phyloP scores from a whole-genome alignment of 2,888 invertebrate species.

The Anagyrus pseudococci region DNA sequence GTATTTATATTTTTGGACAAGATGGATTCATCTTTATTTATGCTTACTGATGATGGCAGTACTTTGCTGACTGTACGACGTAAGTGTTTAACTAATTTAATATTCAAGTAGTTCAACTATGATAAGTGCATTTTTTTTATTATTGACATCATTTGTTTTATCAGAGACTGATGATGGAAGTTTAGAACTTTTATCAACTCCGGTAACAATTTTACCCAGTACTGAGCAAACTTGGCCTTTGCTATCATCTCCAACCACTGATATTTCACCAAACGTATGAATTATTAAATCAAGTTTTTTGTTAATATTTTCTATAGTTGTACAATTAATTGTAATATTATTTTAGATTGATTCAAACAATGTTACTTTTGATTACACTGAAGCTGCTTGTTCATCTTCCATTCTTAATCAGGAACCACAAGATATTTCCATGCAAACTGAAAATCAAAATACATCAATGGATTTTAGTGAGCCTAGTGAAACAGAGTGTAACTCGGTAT shows the following conservation, averaged over 20 bases:
- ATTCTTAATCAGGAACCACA: too few species aligned
- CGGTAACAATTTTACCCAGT: constrained; percentile 47
- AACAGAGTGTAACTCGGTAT: too few species aligned
- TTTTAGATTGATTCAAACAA: not conserved
- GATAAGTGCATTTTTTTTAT: not conserved
- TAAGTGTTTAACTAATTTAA: constrained; percentile 35
- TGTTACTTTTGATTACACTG: not conserved
- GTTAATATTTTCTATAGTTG: not conserved
- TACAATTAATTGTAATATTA: not conserved
- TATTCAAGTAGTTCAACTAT: not conserved
- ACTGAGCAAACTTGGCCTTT: not conserved
- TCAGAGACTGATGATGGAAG: constrained; percentile 49
- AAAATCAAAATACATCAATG: too few species aligned
- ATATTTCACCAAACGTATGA: not conserved
- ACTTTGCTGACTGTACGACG: constrained; percentile 52
- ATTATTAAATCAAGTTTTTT: too few species aligned
- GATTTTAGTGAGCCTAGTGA: too few species aligned
- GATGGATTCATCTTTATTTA: constrained; percentile 42
- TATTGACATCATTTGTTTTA: constrained; percentile 15
- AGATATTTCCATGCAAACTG: too few species aligned
- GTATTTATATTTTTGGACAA: not conserved
- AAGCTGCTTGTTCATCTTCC: too few species aligned
- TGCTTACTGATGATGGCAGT: constrained; percentile 53
- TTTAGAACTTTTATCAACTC: constrained; percentile 49
- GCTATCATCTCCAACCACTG: not conserved